Conservation (phyloP, 2,797 vertebrate genomes). For the Sebastes iracundus region DNA sequence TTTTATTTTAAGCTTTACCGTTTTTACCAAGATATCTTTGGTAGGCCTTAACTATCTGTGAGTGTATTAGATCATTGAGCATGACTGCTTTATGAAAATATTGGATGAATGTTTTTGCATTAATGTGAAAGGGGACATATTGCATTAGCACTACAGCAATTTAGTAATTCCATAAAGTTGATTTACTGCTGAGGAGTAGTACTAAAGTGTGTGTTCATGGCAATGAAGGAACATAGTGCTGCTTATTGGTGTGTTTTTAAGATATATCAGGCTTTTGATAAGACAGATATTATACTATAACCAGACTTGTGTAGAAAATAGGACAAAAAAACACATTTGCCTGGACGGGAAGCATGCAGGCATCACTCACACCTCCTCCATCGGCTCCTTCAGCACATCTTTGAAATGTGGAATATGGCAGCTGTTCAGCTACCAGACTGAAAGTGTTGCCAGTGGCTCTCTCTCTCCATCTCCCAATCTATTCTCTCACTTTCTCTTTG, state of each 20-base stretch:
- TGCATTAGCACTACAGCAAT: background rate
- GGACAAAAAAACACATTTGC: too few species aligned
- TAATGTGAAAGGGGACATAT: background rate
- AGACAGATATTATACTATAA: background rate
- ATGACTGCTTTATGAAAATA: background rate
- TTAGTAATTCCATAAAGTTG: background rate
- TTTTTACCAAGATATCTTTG: background rate
- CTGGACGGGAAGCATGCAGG: background rate
- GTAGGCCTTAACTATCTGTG: background rate
- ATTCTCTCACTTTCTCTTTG: background rate
- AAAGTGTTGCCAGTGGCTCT: conserved; percentile 2
- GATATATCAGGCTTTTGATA: background rate
- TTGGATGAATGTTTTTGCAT: background rate
- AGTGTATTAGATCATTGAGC: background rate
- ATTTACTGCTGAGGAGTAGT: background rate
- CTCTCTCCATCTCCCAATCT: background rate
- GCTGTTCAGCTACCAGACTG: background rate
- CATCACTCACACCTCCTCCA: background rate
- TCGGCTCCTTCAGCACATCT: background rate
- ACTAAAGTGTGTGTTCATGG: background rate
- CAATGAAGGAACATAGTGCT: background rate
- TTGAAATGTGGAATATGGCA: conserved; percentile 12
- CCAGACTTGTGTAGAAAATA: background rate
- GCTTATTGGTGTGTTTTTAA: background rate
- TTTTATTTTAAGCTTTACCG: background rate